phyloP scores from a whole-genome alignment of 2,888 invertebrate genomes.

The Eumerus sabulonum region DNA sequence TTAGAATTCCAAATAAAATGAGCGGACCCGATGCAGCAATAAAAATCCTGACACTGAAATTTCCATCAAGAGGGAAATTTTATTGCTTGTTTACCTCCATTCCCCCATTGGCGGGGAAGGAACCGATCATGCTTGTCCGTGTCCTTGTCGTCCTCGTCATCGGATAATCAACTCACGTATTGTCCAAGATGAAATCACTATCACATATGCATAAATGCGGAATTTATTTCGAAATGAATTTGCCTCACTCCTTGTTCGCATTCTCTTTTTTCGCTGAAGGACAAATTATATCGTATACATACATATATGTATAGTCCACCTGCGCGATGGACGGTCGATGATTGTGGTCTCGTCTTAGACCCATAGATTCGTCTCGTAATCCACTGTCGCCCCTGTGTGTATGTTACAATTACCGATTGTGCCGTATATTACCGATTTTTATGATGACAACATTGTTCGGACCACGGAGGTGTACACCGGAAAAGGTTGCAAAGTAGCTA shows the following conservation, averaged over 20 bases:
- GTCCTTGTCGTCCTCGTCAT: constrained; percentile 53
- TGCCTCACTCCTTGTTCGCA: constrained; percentile 24
- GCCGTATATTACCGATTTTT: constrained; percentile 67
- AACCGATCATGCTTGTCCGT: constrained; percentile 12
- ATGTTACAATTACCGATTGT: constrained; percentile 65
- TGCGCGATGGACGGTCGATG: constrained; percentile 30
- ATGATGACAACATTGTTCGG: constrained; percentile 61
- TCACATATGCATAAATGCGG: constrained; percentile 76
- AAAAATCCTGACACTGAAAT: constrained; percentile 66
- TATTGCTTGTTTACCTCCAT: constrained; percentile 31
- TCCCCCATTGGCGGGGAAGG: too few species aligned
- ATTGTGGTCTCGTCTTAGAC: background rate
- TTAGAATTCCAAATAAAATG: constrained; percentile 67
- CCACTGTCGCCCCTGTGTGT: background rate
- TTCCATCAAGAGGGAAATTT: constrained; percentile 66
- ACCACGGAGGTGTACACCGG: constrained; percentile 1
- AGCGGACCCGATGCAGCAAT: constrained; percentile 41
- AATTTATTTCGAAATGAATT: constrained; percentile 72
- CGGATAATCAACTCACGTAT: constrained; percentile 70
- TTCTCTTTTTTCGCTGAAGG: constrained; percentile 17
- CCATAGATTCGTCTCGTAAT: background rate
- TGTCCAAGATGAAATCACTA: constrained; percentile 76
- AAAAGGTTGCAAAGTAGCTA: constrained; percentile 28
- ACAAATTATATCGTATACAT: constrained; percentile 66
- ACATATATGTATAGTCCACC: constrained; percentile 66